Evolutionary conservation across 1,140 invertebrate genomes (phyloP).

Genomic region (Bombus waltoni): DNA sequence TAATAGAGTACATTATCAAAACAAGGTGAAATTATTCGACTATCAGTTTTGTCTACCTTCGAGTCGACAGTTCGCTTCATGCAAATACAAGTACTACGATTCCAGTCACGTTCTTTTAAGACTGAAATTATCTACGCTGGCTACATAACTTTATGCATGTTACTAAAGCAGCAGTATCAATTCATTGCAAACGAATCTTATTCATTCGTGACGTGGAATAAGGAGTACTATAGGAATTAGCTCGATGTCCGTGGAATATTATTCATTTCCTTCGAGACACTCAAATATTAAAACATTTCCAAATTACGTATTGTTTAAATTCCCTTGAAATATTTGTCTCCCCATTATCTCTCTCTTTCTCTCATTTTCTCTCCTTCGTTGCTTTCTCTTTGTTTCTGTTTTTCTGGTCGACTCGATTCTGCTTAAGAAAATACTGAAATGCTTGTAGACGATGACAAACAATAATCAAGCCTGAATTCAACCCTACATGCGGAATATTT

Average conservation of each 20-base stretch:
- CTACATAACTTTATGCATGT: conserved; percentile 12
- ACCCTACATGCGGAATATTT: neutral
- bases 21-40: neutral
- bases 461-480: neutral
- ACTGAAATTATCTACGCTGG: conserved; percentile 19
- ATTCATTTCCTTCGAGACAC: neutral
- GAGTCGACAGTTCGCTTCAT: too few species aligned
- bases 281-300: conserved; percentile 20
- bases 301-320: conserved; percentile 44
- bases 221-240: conserved; percentile 50
- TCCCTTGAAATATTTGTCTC: neutral
- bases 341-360: neutral
- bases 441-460: neutral
- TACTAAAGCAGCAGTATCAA: conserved; percentile 1
- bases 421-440: neutral
- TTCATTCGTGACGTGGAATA: conserved; percentile 40
- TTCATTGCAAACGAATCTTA: conserved; percentile 60
- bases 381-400: neutral
- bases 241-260: conserved; percentile 28
- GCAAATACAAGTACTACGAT: neutral
- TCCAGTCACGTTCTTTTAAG: conserved; percentile 19
- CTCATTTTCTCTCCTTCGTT: too few species aligned
- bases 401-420: neutral
- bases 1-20: neutral
- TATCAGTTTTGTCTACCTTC: neutral